Percentiles rank a stretch among this genome's conserved stretches.
phyloP scores from a whole-genome alignment of 2,797 vertebrate genomes.

The Periophthalmus magnuspinnatus region DNA sequence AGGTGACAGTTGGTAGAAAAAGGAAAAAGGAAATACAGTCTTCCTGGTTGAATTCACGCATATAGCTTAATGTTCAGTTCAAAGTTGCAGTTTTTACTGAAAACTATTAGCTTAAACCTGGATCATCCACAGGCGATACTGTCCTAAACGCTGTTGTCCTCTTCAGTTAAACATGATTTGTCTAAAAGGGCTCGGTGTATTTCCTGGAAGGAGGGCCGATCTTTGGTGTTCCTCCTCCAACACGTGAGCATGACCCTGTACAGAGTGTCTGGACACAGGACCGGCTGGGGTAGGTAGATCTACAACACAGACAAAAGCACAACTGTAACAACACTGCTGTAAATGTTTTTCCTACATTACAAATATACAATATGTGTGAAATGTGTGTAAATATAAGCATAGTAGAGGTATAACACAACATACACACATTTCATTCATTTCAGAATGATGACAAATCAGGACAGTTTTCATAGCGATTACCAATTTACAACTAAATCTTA shows the following conservation, averaged over 20 bases:
- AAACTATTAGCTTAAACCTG: constrained; percentile 61
- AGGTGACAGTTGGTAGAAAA: not conserved
- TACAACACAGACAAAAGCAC: constrained; percentile 45
- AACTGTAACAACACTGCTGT: not conserved
- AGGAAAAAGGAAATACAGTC: not conserved
- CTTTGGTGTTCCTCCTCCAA: constrained; percentile 94
- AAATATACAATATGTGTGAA: too few species aligned
- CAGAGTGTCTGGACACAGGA: constrained; percentile 88
- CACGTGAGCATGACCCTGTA: constrained; percentile 98
- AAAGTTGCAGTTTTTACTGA: constrained; percentile 36
- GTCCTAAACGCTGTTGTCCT: constrained; percentile 31
- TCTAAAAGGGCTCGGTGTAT: constrained; percentile 87
- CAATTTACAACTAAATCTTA: too few species aligned
- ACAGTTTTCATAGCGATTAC: too few species aligned
- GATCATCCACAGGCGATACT: constrained; percentile 44
- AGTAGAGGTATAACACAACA: too few species aligned
- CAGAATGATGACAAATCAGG: too few species aligned
- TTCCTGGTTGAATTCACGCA: not conserved
- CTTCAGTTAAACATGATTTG: constrained; percentile 62
- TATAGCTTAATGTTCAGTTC: constrained; percentile 16
- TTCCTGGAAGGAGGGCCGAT: constrained; percentile 92
- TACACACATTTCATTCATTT: too few species aligned
- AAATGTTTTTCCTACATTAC: too few species aligned
- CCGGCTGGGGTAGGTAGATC: constrained; percentile 94
- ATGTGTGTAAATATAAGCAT: too few species aligned